Evolutionary conservation across 2,113 vertebrate genomes (phyloP).

Genomic region (Cottus gobio): DNA sequence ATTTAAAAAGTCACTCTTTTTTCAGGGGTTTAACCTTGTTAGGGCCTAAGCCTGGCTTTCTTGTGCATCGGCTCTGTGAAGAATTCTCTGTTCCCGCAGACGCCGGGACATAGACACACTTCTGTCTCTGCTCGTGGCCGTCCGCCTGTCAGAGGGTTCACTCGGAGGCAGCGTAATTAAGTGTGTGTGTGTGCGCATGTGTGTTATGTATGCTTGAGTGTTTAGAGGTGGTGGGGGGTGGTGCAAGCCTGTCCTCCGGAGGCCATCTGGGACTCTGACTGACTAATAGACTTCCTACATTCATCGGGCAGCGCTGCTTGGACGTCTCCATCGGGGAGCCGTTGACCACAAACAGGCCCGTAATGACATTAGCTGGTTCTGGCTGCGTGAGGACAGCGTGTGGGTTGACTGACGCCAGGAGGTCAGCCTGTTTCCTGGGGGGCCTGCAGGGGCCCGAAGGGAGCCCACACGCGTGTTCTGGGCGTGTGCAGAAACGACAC

Average conservation of each 20-base stretch:
- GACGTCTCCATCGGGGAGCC: slow-evolving; percentile 75
- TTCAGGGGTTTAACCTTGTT: slow-evolving; percentile 98
- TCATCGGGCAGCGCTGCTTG: slow-evolving; percentile 72
- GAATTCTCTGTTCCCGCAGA: slow-evolving; percentile 84
- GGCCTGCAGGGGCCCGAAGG: slow-evolving; percentile 53
- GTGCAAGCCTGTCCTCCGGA: slow-evolving; percentile 69
- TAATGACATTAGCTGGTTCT: slow-evolving; percentile 81
- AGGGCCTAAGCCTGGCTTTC: slow-evolving; percentile 96
- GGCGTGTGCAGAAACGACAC: slow-evolving; percentile 39
- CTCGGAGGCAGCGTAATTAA: slow-evolving; percentile 81
- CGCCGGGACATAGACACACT: slow-evolving; percentile 83
- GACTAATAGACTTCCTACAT: slow-evolving; percentile 83
- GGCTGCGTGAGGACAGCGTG: slow-evolving; percentile 78
- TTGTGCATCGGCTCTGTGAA: slow-evolving; percentile 85
- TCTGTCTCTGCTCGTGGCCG: slow-evolving; percentile 78
- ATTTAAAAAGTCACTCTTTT: slow-evolving; percentile 98
- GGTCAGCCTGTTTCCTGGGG: slow-evolving; percentile 82
- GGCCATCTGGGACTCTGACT: slow-evolving; percentile 83
- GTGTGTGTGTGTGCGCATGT: slow-evolving; percentile 62
- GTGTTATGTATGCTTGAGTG: slow-evolving; percentile 59
- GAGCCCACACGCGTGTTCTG: slow-evolving; percentile 48
- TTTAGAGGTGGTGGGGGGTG: slow-evolving; percentile 42
- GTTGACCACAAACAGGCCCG: slow-evolving; percentile 75
- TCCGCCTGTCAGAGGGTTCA: slow-evolving; percentile 79
- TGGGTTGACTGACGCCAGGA: slow-evolving; percentile 81